phyloP scores from a whole-genome alignment of 1,140 invertebrate genomes.

The Dysdera silvatica region DNA sequence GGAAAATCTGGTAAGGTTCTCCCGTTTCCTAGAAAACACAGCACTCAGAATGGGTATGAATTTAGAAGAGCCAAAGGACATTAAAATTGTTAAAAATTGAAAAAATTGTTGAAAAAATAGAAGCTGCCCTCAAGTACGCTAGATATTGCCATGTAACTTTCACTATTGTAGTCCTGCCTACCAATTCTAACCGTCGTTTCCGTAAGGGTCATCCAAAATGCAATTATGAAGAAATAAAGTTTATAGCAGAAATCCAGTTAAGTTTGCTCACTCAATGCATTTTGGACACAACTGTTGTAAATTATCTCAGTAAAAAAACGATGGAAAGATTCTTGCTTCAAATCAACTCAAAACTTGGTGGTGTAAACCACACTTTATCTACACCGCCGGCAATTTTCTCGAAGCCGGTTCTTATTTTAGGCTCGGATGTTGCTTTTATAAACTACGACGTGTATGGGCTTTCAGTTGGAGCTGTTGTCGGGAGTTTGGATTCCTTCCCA shows the following conservation, averaged over 20 bases:
- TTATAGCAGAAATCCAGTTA: slow-evolving; percentile 60
- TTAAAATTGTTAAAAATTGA: not conserved
- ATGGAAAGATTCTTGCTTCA: slow-evolving; percentile 70
- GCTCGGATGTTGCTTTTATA: slow-evolving; percentile 79
- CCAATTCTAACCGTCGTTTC: not conserved
- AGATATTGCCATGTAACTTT: not conserved
- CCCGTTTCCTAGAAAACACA: not conserved
- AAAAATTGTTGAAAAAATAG: not conserved
- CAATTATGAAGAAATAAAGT: slow-evolving; percentile 53
- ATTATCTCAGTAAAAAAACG: slow-evolving; percentile 44
- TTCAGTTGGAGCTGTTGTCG: slow-evolving; percentile 66
- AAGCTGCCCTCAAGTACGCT: not conserved
- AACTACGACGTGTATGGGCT: slow-evolving; percentile 59
- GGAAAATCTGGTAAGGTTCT: not conserved
- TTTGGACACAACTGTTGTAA: slow-evolving; percentile 46
- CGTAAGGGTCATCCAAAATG: no score
- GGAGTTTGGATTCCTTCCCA: slow-evolving; percentile 26
- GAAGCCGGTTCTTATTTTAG: slow-evolving; percentile 58
- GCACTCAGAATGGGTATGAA: slow-evolving; percentile 4
- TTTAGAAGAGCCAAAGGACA: not conserved
- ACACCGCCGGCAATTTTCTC: slow-evolving; percentile 39
- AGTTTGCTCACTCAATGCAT: slow-evolving; percentile 77
- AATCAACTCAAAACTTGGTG: slow-evolving; percentile 74
- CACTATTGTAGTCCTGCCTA: slow-evolving; percentile 17
- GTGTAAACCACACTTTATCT: slow-evolving; percentile 62